Base-by-base conservation (phyloP, 2,888 invertebrate species). In the Drosophila gaucha region DNA sequence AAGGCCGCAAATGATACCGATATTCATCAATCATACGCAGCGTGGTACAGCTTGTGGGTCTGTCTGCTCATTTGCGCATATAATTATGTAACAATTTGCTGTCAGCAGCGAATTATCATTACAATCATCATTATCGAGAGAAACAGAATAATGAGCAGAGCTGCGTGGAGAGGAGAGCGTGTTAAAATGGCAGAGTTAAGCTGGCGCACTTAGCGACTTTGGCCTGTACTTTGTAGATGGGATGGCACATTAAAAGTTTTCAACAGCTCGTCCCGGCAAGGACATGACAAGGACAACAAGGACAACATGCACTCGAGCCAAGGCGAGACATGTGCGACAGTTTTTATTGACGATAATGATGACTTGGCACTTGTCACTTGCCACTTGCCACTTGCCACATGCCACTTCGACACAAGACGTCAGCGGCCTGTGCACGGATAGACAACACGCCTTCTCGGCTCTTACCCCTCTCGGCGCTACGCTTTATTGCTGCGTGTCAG, bases 321-420 rank as follows among this genome's bases (percentile, higher is more conserved):
- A 83, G 80, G 69, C 74, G 77, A 87, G 87, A 87, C 78, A 86
- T 85, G 86, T 89, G 75, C 74, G 74, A 83, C 86, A 83, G 49
- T 80, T 86, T 89, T 89, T 88, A 89, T 88, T 89, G 88, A 89
- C 80, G 86, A 76, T 82, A 82, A 86, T 83, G 88, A 89, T 89
- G 90, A 89, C 80, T 88, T 70, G 71, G 67, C 71, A 66, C 49
- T 70, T 70, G 49, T 20, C 56, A 43, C 44, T 52, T 46, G 49
- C 10, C 49, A 89, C 76, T 86, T 70, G 69, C 66, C 71, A 62
- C 46, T 66, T 73, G 46, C 35, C 51, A 16, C n/a, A 20, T 28
- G 14, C 12, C n/a, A 24, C 8, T 24, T 18, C 10, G 30, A 54
- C 47, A 52, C 28, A 67, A 68, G 71, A 54, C 43, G 49, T 16